Base-by-base conservation (phyloP, 2,113 vertebrate genomes). In the Lipotes vexillifer region DNA sequence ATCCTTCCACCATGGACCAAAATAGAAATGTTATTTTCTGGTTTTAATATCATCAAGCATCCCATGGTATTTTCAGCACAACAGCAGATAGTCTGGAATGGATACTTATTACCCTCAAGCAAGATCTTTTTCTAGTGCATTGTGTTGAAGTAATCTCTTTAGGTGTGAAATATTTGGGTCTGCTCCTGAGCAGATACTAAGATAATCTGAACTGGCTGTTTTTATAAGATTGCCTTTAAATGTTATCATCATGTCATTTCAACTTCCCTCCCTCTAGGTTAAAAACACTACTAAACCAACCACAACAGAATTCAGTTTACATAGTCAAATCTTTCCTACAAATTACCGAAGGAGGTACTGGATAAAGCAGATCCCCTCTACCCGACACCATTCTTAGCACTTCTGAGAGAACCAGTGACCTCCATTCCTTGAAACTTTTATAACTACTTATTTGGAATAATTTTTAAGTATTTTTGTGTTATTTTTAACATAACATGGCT, bases 401-500 rank as follows among this genome's bases (percentile, higher is more conserved):
- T 36, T 55, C 46, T 8, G 12, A 75, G 72, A 92, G 8, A 86
- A 41, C 5, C 21, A 10, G 65, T 25, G 11, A 33, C 15, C 21
- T 57, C 36, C n/a, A 36, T 29, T 38, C 75, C 38, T 82, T 61
- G 31, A 83, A 96, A 33, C 23, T 95, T 88, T 72, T 38, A 20
- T 59, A 82, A 71, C n/a, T 15, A 81, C 2, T 20, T 46, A 65
- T 31, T 44, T 66, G 27, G 44, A 9, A 36, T 49, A 52, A 49
- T 59, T 57, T 59, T 57, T 21, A 75, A 68, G n/a, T 49, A 46
- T 20, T 21, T 61, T 78, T n/a, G 38, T 68, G 38, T 88, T 20
- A 31, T 95, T 96, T 94, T 95, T 72, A 94, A 91, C n/a, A 61
- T 72, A 81, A 38, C 66, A 55, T 63, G n/a, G 9, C 38, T 80